These are phyloP conservation scores for Philereme vetulata DNA, from an alignment of 2,888 invertebrate genomes.

Conservation along the genomic window DNA sequence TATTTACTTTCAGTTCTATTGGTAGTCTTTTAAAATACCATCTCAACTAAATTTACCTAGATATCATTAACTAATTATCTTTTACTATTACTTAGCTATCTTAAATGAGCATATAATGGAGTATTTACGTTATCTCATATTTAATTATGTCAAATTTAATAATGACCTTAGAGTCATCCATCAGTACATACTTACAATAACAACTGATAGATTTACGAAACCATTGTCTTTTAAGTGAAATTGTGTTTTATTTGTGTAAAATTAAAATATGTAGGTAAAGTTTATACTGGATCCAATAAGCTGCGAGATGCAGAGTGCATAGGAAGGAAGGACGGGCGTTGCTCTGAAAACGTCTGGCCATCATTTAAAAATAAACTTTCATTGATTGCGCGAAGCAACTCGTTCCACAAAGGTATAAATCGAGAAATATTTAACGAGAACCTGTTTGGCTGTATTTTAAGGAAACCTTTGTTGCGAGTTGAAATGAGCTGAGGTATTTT, in stretches of 20 bases:
- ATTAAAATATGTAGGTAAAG: neutral
- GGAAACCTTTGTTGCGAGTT: constrained; percentile 20
- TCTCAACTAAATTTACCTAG: neutral
- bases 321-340: constrained; percentile 73
- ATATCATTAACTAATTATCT: constrained; percentile 17
- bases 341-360: constrained; percentile 50
- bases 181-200: constrained; percentile 5
- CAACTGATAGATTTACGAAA: constrained; percentile 18
- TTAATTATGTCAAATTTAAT: constrained; percentile 31
- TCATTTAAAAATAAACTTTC: constrained; percentile 50
- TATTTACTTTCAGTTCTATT: constrained; percentile 42
- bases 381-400: constrained; percentile 44
- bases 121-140: constrained; percentile 19
- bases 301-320: constrained; percentile 48
- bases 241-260: neutral
- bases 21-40: constrained; percentile 14
- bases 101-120: constrained; percentile 17
- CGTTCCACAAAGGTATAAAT: constrained; percentile 33
- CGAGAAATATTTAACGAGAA: constrained; percentile 31
- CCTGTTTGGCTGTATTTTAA: constrained; percentile 23
- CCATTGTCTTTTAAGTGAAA: neutral
- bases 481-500: constrained; percentile 12
- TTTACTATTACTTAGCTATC: constrained; percentile 8
- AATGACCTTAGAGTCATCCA: constrained; percentile 20
- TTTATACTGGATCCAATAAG: constrained; percentile 12